A percentile compares a stretch with the other conserved stretches of the same genome.
Evolutionary conservation across 2,797 vertebrate genomes (phyloP).

Genomic region (Esox masquinongy): DNA sequence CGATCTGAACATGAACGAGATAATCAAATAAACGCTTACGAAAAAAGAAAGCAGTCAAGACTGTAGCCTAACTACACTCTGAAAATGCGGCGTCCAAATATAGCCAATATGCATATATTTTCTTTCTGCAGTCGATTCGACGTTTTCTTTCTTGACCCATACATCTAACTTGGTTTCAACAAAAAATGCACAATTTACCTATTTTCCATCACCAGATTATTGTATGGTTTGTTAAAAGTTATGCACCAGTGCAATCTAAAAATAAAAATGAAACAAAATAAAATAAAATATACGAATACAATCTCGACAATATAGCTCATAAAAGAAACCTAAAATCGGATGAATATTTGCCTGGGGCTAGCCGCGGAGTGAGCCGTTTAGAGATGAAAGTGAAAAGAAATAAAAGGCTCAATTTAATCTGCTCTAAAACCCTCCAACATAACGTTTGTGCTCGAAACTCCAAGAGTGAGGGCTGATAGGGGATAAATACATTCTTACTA

Average conservation of each 20-base stretch:
- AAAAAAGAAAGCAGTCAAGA: no score
- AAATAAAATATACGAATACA: conserved; percentile 65
- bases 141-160: not conserved
- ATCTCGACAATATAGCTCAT: conserved; percentile 69
- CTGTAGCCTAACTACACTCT: no score
- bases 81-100: no score
- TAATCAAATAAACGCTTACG: no score
- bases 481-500: conserved; percentile 92
- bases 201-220: conserved; percentile 15
- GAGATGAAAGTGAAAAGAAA: conserved; percentile 98
- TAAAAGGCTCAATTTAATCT: conserved; percentile 98
- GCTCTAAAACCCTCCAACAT: conserved; percentile 94
- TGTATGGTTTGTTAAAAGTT: conserved; percentile 37
- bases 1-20: no score
- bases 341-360: conserved; percentile 84
- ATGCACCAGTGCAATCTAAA: conserved; percentile 31
- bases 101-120: no score
- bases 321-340: conserved; percentile 75
- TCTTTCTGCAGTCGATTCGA: no score
- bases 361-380: conserved; percentile 83
- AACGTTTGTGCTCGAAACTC: conserved; percentile 85
- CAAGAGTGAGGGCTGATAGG: conserved; percentile 90
- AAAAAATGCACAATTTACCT: conserved; percentile 24
- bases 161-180: not conserved
- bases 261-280: conserved; percentile 59